Evolutionary conservation across 2,113 vertebrate genomes (phyloP).

Genomic region (Phocoena phocoena): DNA sequence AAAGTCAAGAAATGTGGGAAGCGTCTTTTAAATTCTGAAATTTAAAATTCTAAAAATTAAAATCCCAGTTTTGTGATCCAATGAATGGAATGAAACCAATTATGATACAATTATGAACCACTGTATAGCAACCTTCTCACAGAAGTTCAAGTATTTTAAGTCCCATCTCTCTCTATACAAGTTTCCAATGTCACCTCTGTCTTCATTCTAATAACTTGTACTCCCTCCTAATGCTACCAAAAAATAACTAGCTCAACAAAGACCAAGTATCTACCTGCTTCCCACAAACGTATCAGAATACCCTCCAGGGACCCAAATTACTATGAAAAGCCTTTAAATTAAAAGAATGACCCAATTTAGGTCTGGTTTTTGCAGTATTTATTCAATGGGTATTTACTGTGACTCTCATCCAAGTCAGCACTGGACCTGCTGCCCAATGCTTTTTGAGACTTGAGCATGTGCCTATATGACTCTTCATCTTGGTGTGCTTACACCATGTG

Average conservation of each 20-base stretch:
- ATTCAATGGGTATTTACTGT: neutral
- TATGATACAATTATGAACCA: neutral
- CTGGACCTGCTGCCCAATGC: neutral
- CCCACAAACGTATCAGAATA: neutral
- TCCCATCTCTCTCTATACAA: neutral
- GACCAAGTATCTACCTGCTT: neutral
- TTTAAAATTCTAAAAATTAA: slow-evolving; percentile 23
- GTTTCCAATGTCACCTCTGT: slow-evolving; percentile 16
- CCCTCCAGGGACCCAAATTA: neutral
- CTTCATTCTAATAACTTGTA: neutral
- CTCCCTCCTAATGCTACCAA: neutral
- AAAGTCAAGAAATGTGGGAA: neutral
- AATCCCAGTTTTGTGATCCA: neutral
- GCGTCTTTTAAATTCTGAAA: neutral
- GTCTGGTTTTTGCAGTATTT: neutral
- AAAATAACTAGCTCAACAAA: neutral
- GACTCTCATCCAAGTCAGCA: neutral
- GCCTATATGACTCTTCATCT: neutral
- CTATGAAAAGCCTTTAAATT: neutral
- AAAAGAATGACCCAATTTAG: neutral
- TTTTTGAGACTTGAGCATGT: neutral
- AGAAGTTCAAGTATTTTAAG: slow-evolving; percentile 35
- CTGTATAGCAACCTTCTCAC: neutral
- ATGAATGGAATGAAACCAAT: neutral
- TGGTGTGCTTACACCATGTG: neutral